Evolutionary conservation across 2,888 invertebrate species (phyloP), one percentile per base, ranked within the genome.

Genomic region (Xylophagus ater): DNA sequence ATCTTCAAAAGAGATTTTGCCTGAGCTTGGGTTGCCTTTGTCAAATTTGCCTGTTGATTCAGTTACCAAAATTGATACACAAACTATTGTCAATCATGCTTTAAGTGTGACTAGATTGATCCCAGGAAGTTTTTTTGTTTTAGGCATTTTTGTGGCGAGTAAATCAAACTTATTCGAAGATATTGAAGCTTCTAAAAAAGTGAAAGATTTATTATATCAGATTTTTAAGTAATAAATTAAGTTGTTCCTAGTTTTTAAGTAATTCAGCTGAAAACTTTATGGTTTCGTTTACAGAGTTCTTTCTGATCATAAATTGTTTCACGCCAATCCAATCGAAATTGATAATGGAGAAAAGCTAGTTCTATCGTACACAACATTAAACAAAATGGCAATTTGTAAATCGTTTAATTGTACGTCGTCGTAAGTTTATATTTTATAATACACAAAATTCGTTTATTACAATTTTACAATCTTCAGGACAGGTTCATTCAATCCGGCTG

Each of bases 41-140:
- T 15, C 12, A 4, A 23, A 13, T 10, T 51, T 14, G 34, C 57
- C 56, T 25, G 65, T 72, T 17, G 67, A 66, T 50, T 68, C 66
- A 34, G 52, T 78, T 18, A 58, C 68, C 14, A 73, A 71, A 45
- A 67, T 82, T 37, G 74, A 78, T 18, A 17, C 38, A 9, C 5
- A 79, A 81, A 46, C 69, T 66, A 35, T 78, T 78, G 71, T 84
- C 1, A 82, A 85, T 55, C 88, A 90, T 67, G 86, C 87, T 26
- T 77, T 79, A 58, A 83, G 86, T 69, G 84, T 87, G 2, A 81
- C 82, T 3, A 75, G 87, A 62, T 90, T 92, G 89, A 67, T 92
- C 44, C 86, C 90, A 21, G 93, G 92, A 28, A 92, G 90, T 31
- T 77, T 90, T 71, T 78, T 78, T 64, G 81, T 92, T 33, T 69